Conservation (phyloP, 2,113 vertebrate genomes). For the Ornithorhynchus anatinus region DNA sequence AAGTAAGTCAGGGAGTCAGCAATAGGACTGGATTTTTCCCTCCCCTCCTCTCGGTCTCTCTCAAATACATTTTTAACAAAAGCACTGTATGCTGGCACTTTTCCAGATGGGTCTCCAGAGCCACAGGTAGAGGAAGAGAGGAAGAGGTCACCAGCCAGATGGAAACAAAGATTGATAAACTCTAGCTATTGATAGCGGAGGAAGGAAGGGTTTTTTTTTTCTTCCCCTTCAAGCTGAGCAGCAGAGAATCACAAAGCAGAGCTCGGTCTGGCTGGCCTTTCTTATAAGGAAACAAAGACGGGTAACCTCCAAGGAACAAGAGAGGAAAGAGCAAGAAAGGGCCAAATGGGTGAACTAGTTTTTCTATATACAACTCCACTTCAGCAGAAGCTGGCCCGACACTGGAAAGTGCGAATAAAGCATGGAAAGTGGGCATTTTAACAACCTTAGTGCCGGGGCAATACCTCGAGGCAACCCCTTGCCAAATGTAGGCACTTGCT, state of each 20-base stretch:
- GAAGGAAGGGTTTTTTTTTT: slow-evolving; percentile 49
- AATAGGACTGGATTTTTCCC: slow-evolving; percentile 38
- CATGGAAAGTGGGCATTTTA: neutral
- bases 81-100: neutral
- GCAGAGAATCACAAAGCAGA: neutral
- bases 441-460: neutral
- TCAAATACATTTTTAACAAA: slow-evolving; percentile 1
- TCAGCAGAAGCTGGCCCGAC: neutral
- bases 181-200: slow-evolving; percentile 16
- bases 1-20: slow-evolving; percentile 7
- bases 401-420: no score
- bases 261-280: slow-evolving; percentile 32
- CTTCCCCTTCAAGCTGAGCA: slow-evolving; percentile 7
- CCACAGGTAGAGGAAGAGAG: slow-evolving; percentile 41
- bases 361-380: neutral
- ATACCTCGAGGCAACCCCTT: neutral
- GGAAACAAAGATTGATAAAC: slow-evolving; percentile 43
- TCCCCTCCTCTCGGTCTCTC: slow-evolving; percentile 9
- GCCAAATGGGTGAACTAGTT: neutral
- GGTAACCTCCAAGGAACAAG: neutral
- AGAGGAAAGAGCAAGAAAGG: neutral
- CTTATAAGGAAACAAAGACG: slow-evolving; percentile 19
- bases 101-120: slow-evolving; percentile 36
- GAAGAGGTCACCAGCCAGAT: slow-evolving; percentile 8
- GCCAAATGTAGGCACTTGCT: no score